Conservation (phyloP, 1,140 invertebrate genomes). For the Zaprionus africanus region DNA sequence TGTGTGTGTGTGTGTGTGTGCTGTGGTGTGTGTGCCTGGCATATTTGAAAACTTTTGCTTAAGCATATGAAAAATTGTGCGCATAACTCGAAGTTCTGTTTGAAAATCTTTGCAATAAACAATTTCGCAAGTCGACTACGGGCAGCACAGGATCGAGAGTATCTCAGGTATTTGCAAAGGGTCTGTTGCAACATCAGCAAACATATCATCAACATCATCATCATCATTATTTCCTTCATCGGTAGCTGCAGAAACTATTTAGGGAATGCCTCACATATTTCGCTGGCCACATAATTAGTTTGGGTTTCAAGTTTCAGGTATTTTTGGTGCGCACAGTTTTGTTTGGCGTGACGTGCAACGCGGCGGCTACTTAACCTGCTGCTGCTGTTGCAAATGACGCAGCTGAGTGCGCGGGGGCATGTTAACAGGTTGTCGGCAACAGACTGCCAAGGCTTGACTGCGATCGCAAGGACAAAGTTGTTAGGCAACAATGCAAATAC, state of each 20-base stretch:
- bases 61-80: slow-evolving; percentile 48
- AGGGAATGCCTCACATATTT: slow-evolving; percentile 12
- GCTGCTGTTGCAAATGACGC: slow-evolving; percentile 3
- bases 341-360: neutral
- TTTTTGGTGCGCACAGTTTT: neutral
- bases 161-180: slow-evolving; percentile 36
- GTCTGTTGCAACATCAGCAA: neutral
- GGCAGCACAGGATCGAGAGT: neutral
- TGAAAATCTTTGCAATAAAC: slow-evolving; percentile 46
- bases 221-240: neutral
- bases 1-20: slow-evolving; percentile 18
- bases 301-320: slow-evolving; percentile 14
- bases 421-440: slow-evolving; percentile 33
- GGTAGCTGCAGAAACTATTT: slow-evolving; percentile 26
- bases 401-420: slow-evolving; percentile 13
- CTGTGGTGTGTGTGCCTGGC: slow-evolving; percentile 17
- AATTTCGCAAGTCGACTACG: slow-evolving; percentile 36
- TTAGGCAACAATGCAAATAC: no score
- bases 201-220: no score
- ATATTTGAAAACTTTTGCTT: slow-evolving; percentile 56
- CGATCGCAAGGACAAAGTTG: no score
- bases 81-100: slow-evolving; percentile 48
- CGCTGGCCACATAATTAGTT: slow-evolving; percentile 43
- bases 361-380: slow-evolving; percentile 7
- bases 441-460: slow-evolving; percentile 16